Conservation (phyloP, 1,140 invertebrate genomes). For the Drosophila ficusphila region DNA sequence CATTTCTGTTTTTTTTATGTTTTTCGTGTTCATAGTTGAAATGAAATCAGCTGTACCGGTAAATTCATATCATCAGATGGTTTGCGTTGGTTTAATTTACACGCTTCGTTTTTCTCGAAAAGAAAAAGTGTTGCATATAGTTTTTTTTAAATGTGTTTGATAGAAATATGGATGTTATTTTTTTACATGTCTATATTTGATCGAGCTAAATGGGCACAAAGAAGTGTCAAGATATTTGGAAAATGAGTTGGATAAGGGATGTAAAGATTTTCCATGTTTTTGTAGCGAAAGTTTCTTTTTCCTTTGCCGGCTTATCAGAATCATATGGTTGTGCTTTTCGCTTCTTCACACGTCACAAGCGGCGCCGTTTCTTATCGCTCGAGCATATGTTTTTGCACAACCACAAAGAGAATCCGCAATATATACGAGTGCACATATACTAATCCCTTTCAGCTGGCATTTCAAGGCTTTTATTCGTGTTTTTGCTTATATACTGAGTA, state of each 20-base stretch:
- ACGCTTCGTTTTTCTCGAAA: conserved; percentile 7
- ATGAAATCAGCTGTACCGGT: conserved; percentile 79
- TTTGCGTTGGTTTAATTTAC: conserved; percentile 32
- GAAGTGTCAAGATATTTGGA: conserved; percentile 18
- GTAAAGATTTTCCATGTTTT: conserved; percentile 47
- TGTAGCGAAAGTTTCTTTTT: conserved; percentile 28
- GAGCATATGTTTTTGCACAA: conserved; percentile 42
- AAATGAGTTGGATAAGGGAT: conserved; percentile 16
- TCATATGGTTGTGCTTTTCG: conserved; percentile 61
- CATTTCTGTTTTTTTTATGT: conserved; percentile 31
- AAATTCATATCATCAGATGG: conserved; percentile 74
- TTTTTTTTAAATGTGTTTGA: too few species aligned
- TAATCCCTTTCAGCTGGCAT: conserved; percentile 37
- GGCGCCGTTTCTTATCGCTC: conserved; percentile 27
- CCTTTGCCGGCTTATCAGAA: conserved; percentile 57
- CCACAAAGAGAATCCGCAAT: background rate
- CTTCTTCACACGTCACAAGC: conserved; percentile 29
- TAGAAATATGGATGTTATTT: background rate
- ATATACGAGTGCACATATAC: background rate
- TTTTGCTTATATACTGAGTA: background rate
- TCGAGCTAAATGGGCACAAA: too few species aligned
- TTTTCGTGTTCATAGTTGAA: conserved; percentile 52
- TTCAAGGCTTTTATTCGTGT: conserved; percentile 26
- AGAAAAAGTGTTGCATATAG: too few species aligned
- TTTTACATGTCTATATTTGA: background rate